Conservation (phyloP, 1,140 invertebrate species). For the Drosophila suzukii region DNA sequence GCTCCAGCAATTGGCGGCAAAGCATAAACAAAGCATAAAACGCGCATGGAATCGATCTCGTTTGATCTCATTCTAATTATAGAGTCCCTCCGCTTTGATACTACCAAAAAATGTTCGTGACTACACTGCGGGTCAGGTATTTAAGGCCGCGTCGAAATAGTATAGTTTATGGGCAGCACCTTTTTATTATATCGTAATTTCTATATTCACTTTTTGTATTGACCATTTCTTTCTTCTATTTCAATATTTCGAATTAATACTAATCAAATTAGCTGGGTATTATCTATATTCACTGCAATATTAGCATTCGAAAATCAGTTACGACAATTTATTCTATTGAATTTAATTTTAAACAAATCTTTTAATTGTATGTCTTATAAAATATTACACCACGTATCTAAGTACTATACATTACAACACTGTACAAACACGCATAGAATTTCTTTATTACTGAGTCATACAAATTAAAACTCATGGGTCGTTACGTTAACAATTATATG, state of each 20-base stretch:
- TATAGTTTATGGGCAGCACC: not conserved
- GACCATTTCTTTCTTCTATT: too few species aligned
- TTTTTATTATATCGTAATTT: not conserved
- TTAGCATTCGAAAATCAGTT: too few species aligned
- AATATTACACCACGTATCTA: too few species aligned
- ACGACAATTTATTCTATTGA: too few species aligned
- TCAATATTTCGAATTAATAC: too few species aligned
- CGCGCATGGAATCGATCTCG: constrained; percentile 28
- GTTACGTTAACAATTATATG: not conserved
- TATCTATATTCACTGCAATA: too few species aligned
- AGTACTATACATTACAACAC: too few species aligned
- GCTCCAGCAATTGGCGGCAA: constrained; percentile 34
- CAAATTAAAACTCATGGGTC: not conserved
- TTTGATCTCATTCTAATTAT: constrained; percentile 61
- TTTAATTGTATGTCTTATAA: too few species aligned
- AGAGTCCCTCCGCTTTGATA: not conserved
- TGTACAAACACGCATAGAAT: not conserved
- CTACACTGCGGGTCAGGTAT: constrained; percentile 6
- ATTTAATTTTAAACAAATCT: too few species aligned
- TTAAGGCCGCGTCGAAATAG: not conserved
- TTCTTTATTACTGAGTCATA: not conserved
- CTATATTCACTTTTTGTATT: too few species aligned
- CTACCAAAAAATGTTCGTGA: constrained; percentile 17
- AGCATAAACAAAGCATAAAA: constrained; percentile 36
- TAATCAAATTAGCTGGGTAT: too few species aligned